phyloP scores from a whole-genome alignment of 1,140 invertebrate species.

The Apolygus lucorum region DNA sequence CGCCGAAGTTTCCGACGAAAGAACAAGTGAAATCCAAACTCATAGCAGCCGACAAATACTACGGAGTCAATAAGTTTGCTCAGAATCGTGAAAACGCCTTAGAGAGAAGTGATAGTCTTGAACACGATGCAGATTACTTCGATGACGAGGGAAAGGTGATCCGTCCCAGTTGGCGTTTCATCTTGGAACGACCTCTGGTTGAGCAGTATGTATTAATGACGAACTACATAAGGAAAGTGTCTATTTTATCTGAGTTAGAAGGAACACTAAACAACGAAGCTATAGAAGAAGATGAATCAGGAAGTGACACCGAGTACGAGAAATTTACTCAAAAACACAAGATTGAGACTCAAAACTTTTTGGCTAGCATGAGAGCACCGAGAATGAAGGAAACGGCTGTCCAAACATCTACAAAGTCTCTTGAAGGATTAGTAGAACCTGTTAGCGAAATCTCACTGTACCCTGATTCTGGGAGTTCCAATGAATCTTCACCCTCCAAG shows the following conservation, averaged over 20 bases:
- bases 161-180: conserved; percentile 35
- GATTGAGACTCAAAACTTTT: not conserved
- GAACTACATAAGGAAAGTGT: not conserved
- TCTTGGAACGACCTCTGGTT: conserved; percentile 1
- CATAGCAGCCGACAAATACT: conserved; percentile 9
- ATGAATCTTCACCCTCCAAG: not conserved
- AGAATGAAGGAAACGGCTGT: not conserved
- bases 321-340: not conserved
- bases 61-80: not conserved
- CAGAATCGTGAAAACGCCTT: not conserved
- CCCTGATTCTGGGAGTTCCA: not conserved
- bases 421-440: not conserved
- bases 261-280: not conserved
- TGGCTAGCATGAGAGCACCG: not conserved
- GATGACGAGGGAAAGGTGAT: conserved; percentile 20
- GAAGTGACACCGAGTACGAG: not conserved
- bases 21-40: not conserved
- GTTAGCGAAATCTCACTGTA: not conserved
- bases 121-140: not conserved
- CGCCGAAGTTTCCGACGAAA: not conserved
- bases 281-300: not conserved
- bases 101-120: too few species aligned
- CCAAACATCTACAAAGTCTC: not conserved
- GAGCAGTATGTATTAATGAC: conserved; percentile 13
- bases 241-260: not conserved